These are phyloP conservation scores for Triplophysa rosa DNA, from an alignment of 2,113 vertebrate genomes.

Conservation along the genomic window DNA sequence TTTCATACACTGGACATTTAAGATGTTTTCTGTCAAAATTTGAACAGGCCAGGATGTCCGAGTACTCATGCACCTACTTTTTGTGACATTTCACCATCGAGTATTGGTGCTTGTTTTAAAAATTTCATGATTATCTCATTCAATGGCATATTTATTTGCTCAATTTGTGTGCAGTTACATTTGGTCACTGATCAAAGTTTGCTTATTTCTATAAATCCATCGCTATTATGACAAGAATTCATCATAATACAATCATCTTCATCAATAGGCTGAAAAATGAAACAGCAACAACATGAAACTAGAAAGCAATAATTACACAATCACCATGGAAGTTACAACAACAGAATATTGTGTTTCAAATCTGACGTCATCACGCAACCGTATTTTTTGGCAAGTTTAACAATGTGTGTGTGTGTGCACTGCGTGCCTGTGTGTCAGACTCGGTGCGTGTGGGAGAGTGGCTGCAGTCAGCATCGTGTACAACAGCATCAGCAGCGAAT, in stretches of 20 bases:
- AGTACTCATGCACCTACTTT: too few relatives aligned
- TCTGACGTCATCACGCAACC: too few relatives aligned
- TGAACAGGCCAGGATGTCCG: background rate
- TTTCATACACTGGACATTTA: too few relatives aligned
- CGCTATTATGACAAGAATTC: background rate
- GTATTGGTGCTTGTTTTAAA: background rate
- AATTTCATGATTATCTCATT: background rate
- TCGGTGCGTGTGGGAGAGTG: too few relatives aligned
- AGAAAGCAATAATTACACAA: slow-evolving; percentile 15
- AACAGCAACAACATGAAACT: background rate
- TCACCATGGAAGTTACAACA: background rate
- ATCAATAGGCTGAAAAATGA: background rate
- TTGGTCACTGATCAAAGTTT: background rate
- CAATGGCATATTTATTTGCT: background rate
- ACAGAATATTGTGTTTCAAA: background rate
- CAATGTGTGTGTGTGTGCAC: too few relatives aligned
- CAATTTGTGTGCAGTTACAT: background rate
- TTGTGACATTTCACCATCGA: background rate
- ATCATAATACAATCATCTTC: background rate
- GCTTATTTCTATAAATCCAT: slow-evolving; percentile 9
- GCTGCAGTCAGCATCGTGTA: too few relatives aligned
- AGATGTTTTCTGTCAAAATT: background rate
- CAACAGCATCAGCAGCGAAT: too few relatives aligned
- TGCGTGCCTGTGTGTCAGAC: too few relatives aligned
- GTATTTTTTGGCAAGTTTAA: too few relatives aligned